A percentile compares a stretch with the other conserved stretches of the same genome.
phyloP scores from a whole-genome alignment of 92 coral and sea anemone genomes.

The Porites cylindrica region DNA sequence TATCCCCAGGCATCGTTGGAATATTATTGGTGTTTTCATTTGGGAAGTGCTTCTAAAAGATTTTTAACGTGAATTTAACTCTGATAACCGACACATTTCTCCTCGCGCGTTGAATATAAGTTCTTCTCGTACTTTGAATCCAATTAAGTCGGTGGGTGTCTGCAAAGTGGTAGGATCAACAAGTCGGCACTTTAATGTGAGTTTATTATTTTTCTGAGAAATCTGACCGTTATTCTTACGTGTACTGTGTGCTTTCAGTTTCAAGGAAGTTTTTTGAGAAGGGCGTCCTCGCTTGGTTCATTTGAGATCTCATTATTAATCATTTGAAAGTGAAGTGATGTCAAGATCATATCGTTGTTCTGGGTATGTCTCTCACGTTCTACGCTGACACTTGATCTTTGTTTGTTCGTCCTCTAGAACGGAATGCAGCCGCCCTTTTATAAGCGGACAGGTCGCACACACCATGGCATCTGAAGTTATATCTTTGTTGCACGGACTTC shows the following conservation, averaged over 20 bases:
- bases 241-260: not conserved
- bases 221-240: not conserved
- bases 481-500: conserved; percentile 78
- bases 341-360: too few relatives aligned
- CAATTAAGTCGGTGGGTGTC: too few relatives aligned
- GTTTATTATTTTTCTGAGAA: not conserved
- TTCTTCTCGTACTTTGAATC: too few relatives aligned
- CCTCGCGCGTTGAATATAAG: too few relatives aligned
- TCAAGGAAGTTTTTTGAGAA: too few relatives aligned
- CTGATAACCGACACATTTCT: too few relatives aligned
- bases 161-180: not conserved
- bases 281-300: too few relatives aligned
- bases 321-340: too few relatives aligned
- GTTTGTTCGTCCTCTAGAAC: conserved; percentile 40
- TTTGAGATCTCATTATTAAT: too few relatives aligned
- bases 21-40: too few relatives aligned
- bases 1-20: not conserved
- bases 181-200: not conserved
- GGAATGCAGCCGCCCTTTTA: conserved; percentile 87
- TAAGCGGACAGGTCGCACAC: conserved; percentile 95
- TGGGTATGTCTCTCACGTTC: not conserved
- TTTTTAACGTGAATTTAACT: too few relatives aligned
- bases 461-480: conserved; percentile 99
- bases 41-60: too few relatives aligned
- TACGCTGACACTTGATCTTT: not conserved